These are phyloP conservation scores for Auanema sp. DNA, from an alignment of 2,888 invertebrate genomes.

Conservation along the genomic window DNA sequence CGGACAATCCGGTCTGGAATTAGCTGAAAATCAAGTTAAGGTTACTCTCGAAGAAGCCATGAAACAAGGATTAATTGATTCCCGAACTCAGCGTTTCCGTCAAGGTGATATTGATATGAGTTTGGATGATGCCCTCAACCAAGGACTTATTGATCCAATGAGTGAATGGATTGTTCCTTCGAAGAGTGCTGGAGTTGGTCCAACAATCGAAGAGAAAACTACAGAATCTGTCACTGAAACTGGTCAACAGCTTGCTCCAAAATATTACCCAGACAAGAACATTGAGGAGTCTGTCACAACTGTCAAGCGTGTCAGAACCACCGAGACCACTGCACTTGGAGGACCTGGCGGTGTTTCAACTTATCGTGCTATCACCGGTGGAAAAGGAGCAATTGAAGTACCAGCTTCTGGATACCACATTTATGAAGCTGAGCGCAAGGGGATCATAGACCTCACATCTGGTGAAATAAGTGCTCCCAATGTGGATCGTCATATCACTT, in stretches of 20 bases:
- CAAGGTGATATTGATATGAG: conserved; percentile 71
- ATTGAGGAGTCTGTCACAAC: conserved; percentile 63
- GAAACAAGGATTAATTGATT: conserved; percentile 77
- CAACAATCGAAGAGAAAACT: conserved; percentile 64
- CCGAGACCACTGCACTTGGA: conserved; percentile 62
- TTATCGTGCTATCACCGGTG: conserved; percentile 64
- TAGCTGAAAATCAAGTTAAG: conserved; percentile 66
- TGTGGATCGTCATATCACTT: conserved; percentile 80
- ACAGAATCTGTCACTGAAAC: conserved; percentile 63
- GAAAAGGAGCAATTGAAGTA: conserved; percentile 71
- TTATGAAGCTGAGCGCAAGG: conserved; percentile 80
- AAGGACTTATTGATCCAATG: conserved; percentile 63
- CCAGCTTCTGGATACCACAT: conserved; percentile 83
- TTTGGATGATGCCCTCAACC: conserved; percentile 64
- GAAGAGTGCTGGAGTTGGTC: conserved; percentile 52
- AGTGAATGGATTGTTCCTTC: conserved; percentile 64
- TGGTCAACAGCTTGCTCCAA: conserved; percentile 63
- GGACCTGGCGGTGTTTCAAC: conserved; percentile 56
- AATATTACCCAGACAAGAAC: conserved; percentile 59
- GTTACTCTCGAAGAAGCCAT: conserved; percentile 81
- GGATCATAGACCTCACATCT: conserved; percentile 79
- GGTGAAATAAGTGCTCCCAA: conserved; percentile 85
- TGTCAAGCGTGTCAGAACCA: conserved; percentile 61
- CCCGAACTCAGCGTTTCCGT: conserved; percentile 63
- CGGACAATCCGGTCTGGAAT: conserved; percentile 65